A percentile compares a stretch with the other conserved stretches of the same genome.
phyloP scores from a whole-genome alignment of 2,888 invertebrate genomes.

The Calliphora vomitoria region DNA sequence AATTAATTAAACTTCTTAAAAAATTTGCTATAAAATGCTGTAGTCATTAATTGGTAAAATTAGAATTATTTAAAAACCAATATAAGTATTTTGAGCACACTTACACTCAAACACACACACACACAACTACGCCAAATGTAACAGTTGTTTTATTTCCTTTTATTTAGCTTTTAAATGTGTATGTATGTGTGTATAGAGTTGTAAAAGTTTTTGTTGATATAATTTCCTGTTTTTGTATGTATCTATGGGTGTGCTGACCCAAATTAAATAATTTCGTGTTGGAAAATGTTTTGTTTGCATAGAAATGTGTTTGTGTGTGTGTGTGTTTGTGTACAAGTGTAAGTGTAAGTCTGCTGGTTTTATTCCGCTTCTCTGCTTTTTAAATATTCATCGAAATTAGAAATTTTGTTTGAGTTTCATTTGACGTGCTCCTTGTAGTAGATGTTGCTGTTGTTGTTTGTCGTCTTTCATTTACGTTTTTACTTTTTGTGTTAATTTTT shows the following conservation, averaged over 20 bases:
- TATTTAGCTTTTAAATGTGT: background rate
- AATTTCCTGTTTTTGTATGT: background rate
- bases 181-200: background rate
- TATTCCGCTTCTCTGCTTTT: background rate
- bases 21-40: background rate
- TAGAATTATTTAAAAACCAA: slow-evolving; percentile 34
- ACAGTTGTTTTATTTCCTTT: background rate
- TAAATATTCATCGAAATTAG: slow-evolving; percentile 39
- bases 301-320: background rate
- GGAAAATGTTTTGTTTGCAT: slow-evolving; percentile 18
- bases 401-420: slow-evolving; percentile 28
- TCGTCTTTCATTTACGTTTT: background rate
- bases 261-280: slow-evolving; percentile 40
- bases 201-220: slow-evolving; percentile 5
- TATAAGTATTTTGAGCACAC: background rate
- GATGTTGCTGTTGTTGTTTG: background rate
- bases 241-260: slow-evolving; percentile 26
- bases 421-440: background rate
- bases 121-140: background rate
- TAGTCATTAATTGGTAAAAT: slow-evolving; percentile 32
- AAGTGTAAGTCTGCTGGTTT: background rate
- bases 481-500: background rate
- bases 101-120: too few species aligned
- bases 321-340: too few species aligned
- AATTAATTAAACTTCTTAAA: background rate